Evolutionary conservation across 1,140 invertebrate genomes (phyloP).

Genomic region (Phthorimaea operculella): DNA sequence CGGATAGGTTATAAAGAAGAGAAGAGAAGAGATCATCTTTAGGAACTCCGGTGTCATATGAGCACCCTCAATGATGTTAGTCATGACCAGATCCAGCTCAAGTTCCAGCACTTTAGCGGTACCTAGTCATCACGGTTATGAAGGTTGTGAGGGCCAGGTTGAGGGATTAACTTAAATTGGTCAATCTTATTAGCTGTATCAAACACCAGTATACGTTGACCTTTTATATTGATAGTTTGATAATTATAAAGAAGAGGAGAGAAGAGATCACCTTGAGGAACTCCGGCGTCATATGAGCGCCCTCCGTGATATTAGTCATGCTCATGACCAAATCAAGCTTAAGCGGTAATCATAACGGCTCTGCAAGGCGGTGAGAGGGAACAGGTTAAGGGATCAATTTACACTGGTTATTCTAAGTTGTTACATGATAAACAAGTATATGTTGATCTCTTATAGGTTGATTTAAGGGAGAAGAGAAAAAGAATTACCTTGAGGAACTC

Average conservation of each 20-base stretch:
- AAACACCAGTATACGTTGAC: no score
- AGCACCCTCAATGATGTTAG: conserved; percentile 72
- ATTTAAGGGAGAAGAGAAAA: no score
- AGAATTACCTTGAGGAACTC: conserved; percentile 76
- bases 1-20: no score
- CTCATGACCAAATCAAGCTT: conserved; percentile 79
- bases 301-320: conserved; percentile 70
- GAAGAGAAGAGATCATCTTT: conserved; percentile 66
- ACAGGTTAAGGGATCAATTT: no score
- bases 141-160: conserved; percentile 77
- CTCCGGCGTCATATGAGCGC: conserved; percentile 76
- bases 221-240: no score
- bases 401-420: no score
- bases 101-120: conserved; percentile 78
- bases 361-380: conserved; percentile 78
- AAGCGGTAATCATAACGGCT: conserved; percentile 75
- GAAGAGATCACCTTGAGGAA: conserved; percentile 73
- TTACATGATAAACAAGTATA: no score
- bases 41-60: conserved; percentile 78
- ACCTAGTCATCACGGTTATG: conserved; percentile 75
- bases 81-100: conserved; percentile 76
- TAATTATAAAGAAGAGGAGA: no score
- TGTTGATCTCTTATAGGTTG: no score
- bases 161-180: no score
- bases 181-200: no score